phyloP scores from a whole-genome alignment of 2,797 vertebrate species.

The Acanthiza pusilla region DNA sequence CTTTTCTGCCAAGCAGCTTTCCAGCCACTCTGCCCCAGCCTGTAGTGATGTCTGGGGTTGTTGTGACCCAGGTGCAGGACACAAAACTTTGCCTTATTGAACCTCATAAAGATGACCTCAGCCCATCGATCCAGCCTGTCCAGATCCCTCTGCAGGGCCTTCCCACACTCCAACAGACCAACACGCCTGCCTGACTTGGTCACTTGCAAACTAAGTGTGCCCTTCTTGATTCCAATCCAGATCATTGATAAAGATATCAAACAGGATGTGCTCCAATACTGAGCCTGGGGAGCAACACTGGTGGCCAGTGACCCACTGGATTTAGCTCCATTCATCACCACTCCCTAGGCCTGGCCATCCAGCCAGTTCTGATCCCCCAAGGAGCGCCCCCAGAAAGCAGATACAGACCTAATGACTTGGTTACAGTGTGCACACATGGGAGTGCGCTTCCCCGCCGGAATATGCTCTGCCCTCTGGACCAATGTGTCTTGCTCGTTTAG shows the following conservation, averaged over 20 bases:
- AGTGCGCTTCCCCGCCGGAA: conserved; percentile 90
- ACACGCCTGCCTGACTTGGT: background rate
- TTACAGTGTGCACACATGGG: conserved; percentile 93
- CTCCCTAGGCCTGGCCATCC: background rate
- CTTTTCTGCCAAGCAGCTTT: background rate
- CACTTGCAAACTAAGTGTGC: background rate
- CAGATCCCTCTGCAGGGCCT: background rate
- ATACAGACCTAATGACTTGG: conserved; percentile 87
- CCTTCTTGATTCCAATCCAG: background rate
- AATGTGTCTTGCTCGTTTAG: conserved; percentile 84
- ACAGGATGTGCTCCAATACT: background rate
- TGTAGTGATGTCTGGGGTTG: fast-evolving
- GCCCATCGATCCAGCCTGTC: background rate
- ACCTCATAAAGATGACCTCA: background rate
- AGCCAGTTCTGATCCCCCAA: background rate
- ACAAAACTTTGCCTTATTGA: background rate
- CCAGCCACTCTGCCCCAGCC: background rate
- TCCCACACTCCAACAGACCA: background rate
- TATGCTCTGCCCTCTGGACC: conserved; percentile 93
- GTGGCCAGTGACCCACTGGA: fast-evolving
- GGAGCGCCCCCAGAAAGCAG: background rate
- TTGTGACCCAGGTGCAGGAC: background rate
- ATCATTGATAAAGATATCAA: background rate
- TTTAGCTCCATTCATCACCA: background rate
- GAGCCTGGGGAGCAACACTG: background rate